A percentile compares a stretch with the other conserved stretches of the same genome.
Evolutionary conservation across 2,797 vertebrate genomes (phyloP).

Genomic region (Microctenopoma stevenorrisi): DNA sequence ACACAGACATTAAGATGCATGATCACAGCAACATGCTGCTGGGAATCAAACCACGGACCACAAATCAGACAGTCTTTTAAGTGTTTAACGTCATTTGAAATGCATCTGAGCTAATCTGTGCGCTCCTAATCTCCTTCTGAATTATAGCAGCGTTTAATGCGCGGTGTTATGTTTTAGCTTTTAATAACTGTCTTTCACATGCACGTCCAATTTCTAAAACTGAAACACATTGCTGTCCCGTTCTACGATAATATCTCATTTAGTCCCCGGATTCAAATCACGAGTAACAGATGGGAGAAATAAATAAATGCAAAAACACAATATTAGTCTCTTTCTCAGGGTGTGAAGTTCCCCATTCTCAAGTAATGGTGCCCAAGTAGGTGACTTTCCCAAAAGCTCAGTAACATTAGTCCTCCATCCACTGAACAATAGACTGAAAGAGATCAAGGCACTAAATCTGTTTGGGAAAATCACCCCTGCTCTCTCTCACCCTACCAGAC

Average conservation of each 20-base stretch:
- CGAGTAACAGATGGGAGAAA: background rate
- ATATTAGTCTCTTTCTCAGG: background rate
- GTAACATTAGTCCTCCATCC: slow-evolving; percentile 54
- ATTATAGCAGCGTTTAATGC: slow-evolving; percentile 9
- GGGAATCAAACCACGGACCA: slow-evolving; percentile 29
- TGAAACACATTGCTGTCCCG: background rate
- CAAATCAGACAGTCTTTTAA: slow-evolving; percentile 43
- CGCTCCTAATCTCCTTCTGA: slow-evolving; percentile 26
- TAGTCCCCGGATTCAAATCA: background rate
- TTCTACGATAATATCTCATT: background rate
- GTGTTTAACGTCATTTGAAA: slow-evolving; percentile 29
- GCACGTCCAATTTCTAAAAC: slow-evolving; percentile 14
- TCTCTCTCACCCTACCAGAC: slow-evolving; percentile 57
- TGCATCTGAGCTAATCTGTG: slow-evolving; percentile 33
- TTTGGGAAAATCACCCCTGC: slow-evolving; percentile 75
- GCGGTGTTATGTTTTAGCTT: slow-evolving; percentile 7
- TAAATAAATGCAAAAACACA: background rate
- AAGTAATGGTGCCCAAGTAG: slow-evolving; percentile 27
- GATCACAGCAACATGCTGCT: slow-evolving; percentile 28
- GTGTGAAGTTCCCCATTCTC: slow-evolving; percentile 18
- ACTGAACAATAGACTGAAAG: slow-evolving; percentile 57
- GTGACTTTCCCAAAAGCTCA: slow-evolving; percentile 71
- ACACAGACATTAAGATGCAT: slow-evolving; percentile 7
- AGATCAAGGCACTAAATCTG: slow-evolving; percentile 68
- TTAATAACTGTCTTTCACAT: slow-evolving; percentile 18